Percentiles rank a stretch among this genome's conserved stretches.
Conservation (phyloP, 2,888 invertebrate species). For the Lepidocyrtinus sp. region DNA sequence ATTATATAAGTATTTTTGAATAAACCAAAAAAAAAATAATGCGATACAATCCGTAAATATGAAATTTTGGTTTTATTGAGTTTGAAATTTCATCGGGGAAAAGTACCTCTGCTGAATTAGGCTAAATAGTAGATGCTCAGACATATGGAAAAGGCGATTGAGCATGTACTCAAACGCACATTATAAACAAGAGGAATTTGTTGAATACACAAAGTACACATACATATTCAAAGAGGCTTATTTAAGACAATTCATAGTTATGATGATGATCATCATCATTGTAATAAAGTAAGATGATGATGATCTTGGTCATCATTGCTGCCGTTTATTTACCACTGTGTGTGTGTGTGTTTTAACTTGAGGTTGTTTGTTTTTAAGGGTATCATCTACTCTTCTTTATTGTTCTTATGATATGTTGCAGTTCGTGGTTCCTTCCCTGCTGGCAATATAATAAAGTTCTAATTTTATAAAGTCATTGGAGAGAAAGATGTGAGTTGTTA, state of each 20-base stretch:
- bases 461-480: constrained; percentile 70
- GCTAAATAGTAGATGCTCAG: no score
- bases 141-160: background rate
- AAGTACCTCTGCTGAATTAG: no score
- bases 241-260: no score
- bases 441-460: constrained; percentile 68
- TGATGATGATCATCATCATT: no score
- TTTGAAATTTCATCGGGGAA: background rate
- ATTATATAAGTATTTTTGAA: no score
- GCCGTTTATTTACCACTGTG: background rate
- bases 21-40: no score
- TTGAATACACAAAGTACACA: no score
- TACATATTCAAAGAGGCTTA: background rate
- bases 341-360: background rate
- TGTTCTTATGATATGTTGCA: constrained; percentile 61
- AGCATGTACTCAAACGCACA: no score
- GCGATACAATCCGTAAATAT: no score
- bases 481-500: constrained; percentile 64
- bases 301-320: background rate
- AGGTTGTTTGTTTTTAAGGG: constrained; percentile 13
- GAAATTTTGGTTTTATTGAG: background rate
- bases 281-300: no score
- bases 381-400: constrained; percentile 42
- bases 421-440: constrained; percentile 59
- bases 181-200: background rate